Evolutionary conservation across 2,888 invertebrate genomes (phyloP).

Genomic region (Aporophyla lueneburgensis): DNA sequence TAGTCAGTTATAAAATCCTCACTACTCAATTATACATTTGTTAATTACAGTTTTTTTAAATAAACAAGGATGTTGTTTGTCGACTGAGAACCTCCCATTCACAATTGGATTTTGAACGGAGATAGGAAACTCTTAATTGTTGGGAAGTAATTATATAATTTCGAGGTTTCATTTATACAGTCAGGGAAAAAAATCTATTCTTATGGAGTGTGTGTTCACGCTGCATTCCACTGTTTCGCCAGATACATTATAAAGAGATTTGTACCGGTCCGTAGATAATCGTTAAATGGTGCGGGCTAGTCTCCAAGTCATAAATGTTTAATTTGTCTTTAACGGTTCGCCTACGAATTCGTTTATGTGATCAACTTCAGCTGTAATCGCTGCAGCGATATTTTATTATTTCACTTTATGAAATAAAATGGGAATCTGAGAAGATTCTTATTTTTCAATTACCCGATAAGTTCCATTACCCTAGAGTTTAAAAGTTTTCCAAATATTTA

Average conservation of each 20-base stretch:
- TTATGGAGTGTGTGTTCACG: constrained; percentile 44
- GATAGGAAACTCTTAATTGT: constrained; percentile 52
- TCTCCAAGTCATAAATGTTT: constrained; percentile 75
- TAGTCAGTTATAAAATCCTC: constrained; percentile 63
- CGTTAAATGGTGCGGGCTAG: constrained; percentile 76
- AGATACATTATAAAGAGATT: constrained; percentile 82
- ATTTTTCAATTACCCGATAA: background rate
- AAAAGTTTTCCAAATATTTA: background rate
- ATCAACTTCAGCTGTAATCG: constrained; percentile 57
- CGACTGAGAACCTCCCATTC: constrained; percentile 37
- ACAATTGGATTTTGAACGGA: constrained; percentile 41
- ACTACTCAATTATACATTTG: constrained; percentile 70
- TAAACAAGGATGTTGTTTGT: constrained; percentile 73
- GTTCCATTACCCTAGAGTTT: background rate
- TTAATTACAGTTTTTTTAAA: constrained; percentile 70
- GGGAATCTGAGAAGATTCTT: background rate
- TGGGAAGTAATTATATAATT: constrained; percentile 49
- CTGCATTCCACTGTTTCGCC: constrained; percentile 67
- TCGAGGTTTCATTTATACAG: constrained; percentile 36
- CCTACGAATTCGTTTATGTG: constrained; percentile 50
- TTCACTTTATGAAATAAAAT: background rate
- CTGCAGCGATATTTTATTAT: constrained; percentile 17
- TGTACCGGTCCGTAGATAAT: constrained; percentile 78
- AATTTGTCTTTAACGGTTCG: constrained; percentile 68
- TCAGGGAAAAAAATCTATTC: constrained; percentile 11